Conservation (phyloP, 2,797 vertebrate genomes). For the Chelon labrosus region DNA sequence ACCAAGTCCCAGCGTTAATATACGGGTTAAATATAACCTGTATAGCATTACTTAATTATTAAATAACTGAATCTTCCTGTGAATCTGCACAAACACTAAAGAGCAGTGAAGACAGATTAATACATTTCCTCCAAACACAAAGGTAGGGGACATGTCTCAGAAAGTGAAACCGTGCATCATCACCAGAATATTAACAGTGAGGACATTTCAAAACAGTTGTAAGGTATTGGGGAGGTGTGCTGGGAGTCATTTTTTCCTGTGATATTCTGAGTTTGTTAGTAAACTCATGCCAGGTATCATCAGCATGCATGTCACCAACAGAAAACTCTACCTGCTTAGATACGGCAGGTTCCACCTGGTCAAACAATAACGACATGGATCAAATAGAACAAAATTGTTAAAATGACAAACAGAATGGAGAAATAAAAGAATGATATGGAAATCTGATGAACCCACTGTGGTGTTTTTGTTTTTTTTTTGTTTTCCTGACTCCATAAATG, state of each 20-base stretch:
- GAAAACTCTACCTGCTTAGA: constrained; percentile 79
- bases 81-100: not conserved
- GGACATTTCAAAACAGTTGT: constrained; percentile 10
- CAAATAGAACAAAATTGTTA: constrained; percentile 45
- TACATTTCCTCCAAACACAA: not conserved
- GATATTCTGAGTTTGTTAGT: constrained; percentile 46
- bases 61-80: not conserved
- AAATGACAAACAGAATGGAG: constrained; percentile 3
- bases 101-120: not conserved
- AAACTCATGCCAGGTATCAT: constrained; percentile 54
- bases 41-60: not conserved
- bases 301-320: constrained; percentile 59
- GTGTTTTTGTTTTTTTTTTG: too few species aligned
- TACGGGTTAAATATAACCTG: not conserved
- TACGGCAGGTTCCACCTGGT: constrained; percentile 72
- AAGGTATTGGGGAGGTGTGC: not conserved
- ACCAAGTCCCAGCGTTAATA: not conserved
- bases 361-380: constrained; percentile 54
- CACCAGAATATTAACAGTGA: constrained; percentile 8
- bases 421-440: constrained; percentile 4
- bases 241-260: not conserved
- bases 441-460: constrained; percentile 6
- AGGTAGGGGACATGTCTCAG: not conserved
- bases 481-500: fast-evolving
- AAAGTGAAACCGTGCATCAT: constrained; percentile 50